These are phyloP conservation scores for Adrianichthys oophorus DNA, from an alignment of 2,797 vertebrate species.

Conservation along the genomic window DNA sequence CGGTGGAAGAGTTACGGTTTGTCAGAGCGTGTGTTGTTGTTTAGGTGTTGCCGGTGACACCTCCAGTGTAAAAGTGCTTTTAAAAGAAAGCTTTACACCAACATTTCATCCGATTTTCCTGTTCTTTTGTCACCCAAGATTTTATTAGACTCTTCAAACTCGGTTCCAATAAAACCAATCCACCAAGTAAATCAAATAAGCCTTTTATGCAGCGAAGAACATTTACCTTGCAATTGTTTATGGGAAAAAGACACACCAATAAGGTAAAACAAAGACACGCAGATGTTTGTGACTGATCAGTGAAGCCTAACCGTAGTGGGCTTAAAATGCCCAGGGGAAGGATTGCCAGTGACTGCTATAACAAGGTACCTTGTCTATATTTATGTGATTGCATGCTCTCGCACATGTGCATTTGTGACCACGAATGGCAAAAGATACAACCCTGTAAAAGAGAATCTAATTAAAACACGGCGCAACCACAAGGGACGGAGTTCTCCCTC, in stretches of 20 bases:
- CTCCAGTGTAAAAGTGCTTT: too few relatives aligned
- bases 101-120: background rate
- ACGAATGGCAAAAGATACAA: conserved; percentile 70
- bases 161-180: conserved; percentile 32
- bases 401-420: conserved; percentile 43
- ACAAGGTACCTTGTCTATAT: conserved; percentile 63
- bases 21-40: too few relatives aligned
- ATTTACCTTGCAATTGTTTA: conserved; percentile 50
- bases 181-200: conserved; percentile 34
- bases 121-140: conserved; percentile 1
- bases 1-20: too few relatives aligned
- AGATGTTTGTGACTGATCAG: conserved; percentile 65
- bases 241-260: conserved; percentile 41
- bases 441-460: conserved; percentile 73
- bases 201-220: conserved; percentile 33
- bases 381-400: conserved; percentile 48
- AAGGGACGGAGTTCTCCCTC: conserved; percentile 46
- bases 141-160: conserved; percentile 20
- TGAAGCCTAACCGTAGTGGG: conserved; percentile 59
- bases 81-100: too few relatives aligned
- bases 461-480: conserved; percentile 71
- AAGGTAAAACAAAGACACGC: conserved; percentile 36
- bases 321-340: conserved; percentile 56
- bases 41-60: too few relatives aligned
- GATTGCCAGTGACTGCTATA: conserved; percentile 66